Base-by-base conservation (phyloP, 2,888 invertebrate genomes). In the Tuberolachnus salignus region DNA sequence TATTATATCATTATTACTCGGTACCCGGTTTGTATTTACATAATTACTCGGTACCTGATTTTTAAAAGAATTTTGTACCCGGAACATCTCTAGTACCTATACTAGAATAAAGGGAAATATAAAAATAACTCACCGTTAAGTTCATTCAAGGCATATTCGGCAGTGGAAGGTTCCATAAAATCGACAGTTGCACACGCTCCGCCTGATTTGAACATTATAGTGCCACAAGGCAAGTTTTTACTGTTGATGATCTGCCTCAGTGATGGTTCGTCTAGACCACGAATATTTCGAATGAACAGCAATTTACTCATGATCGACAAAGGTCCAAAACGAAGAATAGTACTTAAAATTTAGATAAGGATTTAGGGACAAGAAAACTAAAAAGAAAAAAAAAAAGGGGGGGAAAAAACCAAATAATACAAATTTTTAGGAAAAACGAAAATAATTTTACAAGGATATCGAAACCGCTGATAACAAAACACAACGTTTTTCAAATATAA, bases 401-500 rank as follows among this genome's bases (percentile, higher is more conserved):
- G 64, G 53, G 21, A 21, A 74, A 23, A 53, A 11, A 26, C 14
- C 0, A 49, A 75, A 49, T 75, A 74, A 23, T 13, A 44, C 0
- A 55, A 44, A 8, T 42, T 9, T 61, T 61, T 51, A 16, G 13
- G 6, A 63, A 51, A 67, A 69, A 53, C 34, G 10, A 51, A 51
- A 74, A 55, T 59, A 67, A 66, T 46, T 78, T 42, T 69, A 78
- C 78, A 59, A 78, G 51, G 69, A 69, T 69, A 69, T 59, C 57
- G 21, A 69, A 69, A 59, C 78, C 78, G 78, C 78, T 78, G 78
- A 78, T 78, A 78, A 78, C 69, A 59, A 69, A 69, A 69, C 59
- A 14, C 78, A 69, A 69, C 78, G 78, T 78, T 78, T 78, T 78
- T 78, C 51, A 78, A 59, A 78, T 78, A 53, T 78, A 78, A 78